Evolutionary conservation across 2,888 invertebrate genomes (phyloP).

Genomic region (Eustalomyia histrio): DNA sequence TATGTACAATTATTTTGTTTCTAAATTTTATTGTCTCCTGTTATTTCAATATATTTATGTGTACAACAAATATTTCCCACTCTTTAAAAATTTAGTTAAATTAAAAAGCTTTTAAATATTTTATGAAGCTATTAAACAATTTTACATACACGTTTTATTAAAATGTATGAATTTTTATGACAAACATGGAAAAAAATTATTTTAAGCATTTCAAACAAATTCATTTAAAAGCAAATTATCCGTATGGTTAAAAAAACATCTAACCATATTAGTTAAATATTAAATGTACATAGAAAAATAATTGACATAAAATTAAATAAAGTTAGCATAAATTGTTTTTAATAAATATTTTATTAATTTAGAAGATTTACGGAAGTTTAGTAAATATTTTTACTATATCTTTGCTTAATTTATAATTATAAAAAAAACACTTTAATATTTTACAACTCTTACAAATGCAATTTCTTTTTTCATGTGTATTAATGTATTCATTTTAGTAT

Average conservation of each 20-base stretch:
- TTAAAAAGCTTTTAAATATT: neutral
- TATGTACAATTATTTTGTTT: neutral
- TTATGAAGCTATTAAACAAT: neutral
- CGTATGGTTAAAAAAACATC: neutral
- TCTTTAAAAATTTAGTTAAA: neutral
- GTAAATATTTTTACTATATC: too few relatives aligned
- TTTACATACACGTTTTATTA: neutral
- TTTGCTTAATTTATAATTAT: too few relatives aligned
- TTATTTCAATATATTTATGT: neutral
- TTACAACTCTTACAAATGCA: too few relatives aligned
- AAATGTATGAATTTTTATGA: neutral
- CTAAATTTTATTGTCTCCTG: neutral
- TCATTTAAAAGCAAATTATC: neutral
- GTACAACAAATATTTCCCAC: neutral
- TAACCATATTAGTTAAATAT: constrained; percentile 4
- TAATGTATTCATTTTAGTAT: too few relatives aligned
- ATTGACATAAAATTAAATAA: too few relatives aligned
- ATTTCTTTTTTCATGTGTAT: too few relatives aligned
- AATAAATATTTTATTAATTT: too few relatives aligned
- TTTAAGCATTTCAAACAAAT: neutral
- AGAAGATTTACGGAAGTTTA: too few relatives aligned
- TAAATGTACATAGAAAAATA: neutral
- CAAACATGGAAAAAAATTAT: neutral
- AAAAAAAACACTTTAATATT: too few relatives aligned
- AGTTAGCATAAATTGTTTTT: too few relatives aligned